Percentiles rank a stretch among this genome's conserved stretches.
phyloP scores from a whole-genome alignment of 2,888 invertebrate species.

The Lasioglossum pauxillum region DNA sequence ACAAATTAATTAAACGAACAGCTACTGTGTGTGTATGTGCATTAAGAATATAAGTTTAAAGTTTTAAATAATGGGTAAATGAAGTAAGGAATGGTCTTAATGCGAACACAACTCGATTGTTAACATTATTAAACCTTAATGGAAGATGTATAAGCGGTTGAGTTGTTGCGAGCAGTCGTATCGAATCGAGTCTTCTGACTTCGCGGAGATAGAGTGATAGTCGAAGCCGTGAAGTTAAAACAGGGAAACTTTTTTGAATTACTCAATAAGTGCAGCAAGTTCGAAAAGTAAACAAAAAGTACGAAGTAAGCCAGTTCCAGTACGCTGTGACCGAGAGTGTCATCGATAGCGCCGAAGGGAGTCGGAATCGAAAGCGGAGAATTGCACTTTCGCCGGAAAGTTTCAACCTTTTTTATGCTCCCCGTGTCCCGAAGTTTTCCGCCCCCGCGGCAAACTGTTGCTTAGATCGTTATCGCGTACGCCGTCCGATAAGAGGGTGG shows the following conservation, averaged over 20 bases:
- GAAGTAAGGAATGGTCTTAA: background rate
- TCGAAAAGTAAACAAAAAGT: background rate
- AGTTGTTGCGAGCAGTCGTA: background rate
- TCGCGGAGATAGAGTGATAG: background rate
- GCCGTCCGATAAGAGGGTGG: slow-evolving; percentile 70
- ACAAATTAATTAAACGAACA: no score
- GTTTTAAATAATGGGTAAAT: background rate
- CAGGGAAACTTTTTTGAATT: slow-evolving; percentile 4
- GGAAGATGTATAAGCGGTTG: background rate
- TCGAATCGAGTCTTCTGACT: background rate
- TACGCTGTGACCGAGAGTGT: slow-evolving; percentile 20
- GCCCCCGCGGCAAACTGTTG: slow-evolving; percentile 77
- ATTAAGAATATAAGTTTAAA: background rate
- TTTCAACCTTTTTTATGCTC: slow-evolving; percentile 70
- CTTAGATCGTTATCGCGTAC: slow-evolving; percentile 79
- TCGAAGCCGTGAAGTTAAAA: background rate
- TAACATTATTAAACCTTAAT: background rate
- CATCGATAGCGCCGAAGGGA: slow-evolving; percentile 26
- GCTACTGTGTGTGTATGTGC: no score
- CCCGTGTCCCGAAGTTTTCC: slow-evolving; percentile 69
- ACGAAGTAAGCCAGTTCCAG: slow-evolving; percentile 28
- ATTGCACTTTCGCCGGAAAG: slow-evolving; percentile 71
- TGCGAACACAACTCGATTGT: background rate
- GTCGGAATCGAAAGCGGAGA: slow-evolving; percentile 64
- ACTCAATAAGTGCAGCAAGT: background rate